A percentile compares a stretch with the other conserved stretches of the same genome.
phyloP scores from a whole-genome alignment of 1,140 invertebrate species.

The Drosophila neocordata region DNA sequence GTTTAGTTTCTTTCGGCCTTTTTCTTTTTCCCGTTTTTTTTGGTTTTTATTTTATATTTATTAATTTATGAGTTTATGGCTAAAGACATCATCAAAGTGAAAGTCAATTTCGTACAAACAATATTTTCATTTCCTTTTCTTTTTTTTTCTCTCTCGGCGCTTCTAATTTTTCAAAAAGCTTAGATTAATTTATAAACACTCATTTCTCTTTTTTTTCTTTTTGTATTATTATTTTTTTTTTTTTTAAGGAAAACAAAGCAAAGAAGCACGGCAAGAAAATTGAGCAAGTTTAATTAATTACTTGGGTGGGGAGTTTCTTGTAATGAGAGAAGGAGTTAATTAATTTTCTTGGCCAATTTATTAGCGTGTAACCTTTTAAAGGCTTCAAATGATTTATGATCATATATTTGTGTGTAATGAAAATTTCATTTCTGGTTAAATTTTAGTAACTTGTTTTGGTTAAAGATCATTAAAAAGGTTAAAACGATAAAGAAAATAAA shows the following conservation, averaged over 20 bases:
- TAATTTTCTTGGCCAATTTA: constrained; percentile 56
- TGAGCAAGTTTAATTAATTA: constrained; percentile 63
- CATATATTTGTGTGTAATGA: constrained; percentile 10
- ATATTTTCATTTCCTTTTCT: constrained; percentile 35
- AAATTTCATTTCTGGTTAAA: neutral
- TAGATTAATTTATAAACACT: constrained; percentile 55
- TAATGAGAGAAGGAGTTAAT: constrained; percentile 51
- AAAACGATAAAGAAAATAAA: neutral
- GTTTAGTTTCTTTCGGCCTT: constrained; percentile 12
- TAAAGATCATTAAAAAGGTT: neutral
- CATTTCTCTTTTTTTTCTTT: constrained; percentile 53
- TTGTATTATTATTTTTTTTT: neutral
- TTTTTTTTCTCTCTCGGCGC: constrained; percentile 23
- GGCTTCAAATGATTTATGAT: constrained; percentile 4
- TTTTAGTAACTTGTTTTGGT: neutral
- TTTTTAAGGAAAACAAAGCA: neutral
- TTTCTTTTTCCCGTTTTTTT: constrained; percentile 30
- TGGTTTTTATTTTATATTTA: constrained; percentile 37
- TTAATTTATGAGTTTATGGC: constrained; percentile 72
- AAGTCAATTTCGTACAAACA: constrained; percentile 66
- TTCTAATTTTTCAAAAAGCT: constrained; percentile 43
- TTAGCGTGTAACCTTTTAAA: constrained; percentile 15
- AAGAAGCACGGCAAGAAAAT: constrained; percentile 16
- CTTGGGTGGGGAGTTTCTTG: constrained; percentile 8
- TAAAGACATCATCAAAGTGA: constrained; percentile 77